Percentiles rank a stretch among this genome's conserved stretches.
Conservation (phyloP, 2,888 invertebrate genomes). For the Perizoma flavofasciatum region DNA sequence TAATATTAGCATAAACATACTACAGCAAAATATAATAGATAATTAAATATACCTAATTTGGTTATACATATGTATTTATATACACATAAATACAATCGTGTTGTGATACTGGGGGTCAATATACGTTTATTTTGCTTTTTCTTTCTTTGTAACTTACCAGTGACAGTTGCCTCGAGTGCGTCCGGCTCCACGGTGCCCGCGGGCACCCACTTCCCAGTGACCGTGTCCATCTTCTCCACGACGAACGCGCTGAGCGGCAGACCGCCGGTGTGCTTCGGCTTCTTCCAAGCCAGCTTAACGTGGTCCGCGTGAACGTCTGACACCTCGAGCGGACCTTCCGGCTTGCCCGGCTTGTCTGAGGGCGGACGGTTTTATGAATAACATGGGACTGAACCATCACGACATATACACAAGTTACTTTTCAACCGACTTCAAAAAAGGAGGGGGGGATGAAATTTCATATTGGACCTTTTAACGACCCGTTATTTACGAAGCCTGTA, state of each 20-base stretch:
- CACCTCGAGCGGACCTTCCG: slow-evolving; percentile 96
- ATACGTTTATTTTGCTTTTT: too few relatives aligned
- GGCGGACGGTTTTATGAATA: neutral
- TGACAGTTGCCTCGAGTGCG: slow-evolving; percentile 91
- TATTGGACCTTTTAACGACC: too few relatives aligned
- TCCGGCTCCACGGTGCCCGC: slow-evolving; percentile 93
- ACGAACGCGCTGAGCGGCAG: slow-evolving; percentile 95
- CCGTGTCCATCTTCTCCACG: slow-evolving; percentile 96
- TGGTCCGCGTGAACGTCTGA: slow-evolving; percentile 96
- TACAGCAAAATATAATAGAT: too few relatives aligned
- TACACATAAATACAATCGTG: too few relatives aligned
- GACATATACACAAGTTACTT: too few relatives aligned
- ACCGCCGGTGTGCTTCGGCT: slow-evolving; percentile 98
- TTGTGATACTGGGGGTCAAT: too few relatives aligned
- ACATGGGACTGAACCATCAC: neutral
- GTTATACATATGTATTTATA: too few relatives aligned
- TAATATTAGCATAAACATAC: too few relatives aligned
- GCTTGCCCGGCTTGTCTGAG: slow-evolving; percentile 92
- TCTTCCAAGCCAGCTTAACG: slow-evolving; percentile 96
- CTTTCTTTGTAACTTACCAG: slow-evolving; percentile 61
- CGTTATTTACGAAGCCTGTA: too few relatives aligned
- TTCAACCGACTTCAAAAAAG: too few relatives aligned
- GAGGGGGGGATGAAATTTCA: too few relatives aligned
- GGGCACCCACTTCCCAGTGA: slow-evolving; percentile 94
- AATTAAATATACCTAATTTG: too few relatives aligned